phyloP scores from a whole-genome alignment of 2,888 invertebrate genomes.

The Disparrhopalites patrizii region DNA sequence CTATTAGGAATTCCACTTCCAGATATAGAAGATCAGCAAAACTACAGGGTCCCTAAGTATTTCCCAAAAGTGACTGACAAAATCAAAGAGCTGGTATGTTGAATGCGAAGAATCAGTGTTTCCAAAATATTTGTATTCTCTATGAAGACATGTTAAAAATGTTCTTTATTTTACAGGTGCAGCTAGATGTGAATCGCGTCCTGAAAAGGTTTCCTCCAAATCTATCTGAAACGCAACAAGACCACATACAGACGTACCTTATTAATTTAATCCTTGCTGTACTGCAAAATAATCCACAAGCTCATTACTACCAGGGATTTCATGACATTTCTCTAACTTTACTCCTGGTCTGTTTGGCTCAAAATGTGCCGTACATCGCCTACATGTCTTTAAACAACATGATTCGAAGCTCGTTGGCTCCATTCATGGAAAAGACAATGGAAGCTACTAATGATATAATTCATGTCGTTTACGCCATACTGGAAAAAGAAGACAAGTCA shows the following conservation, averaged over 20 bases:
- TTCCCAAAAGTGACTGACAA: conserved; percentile 38
- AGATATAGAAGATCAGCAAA: conserved; percentile 32
- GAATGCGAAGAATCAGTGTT: too few relatives aligned
- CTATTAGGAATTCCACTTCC: conserved; percentile 37
- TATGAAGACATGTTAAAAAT: not conserved
- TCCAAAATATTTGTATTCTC: not conserved
- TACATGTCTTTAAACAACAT: conserved; percentile 43
- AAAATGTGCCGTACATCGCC: conserved; percentile 40
- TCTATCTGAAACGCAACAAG: conserved; percentile 43
- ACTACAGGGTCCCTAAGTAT: conserved; percentile 30
- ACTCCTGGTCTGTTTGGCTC: conserved; percentile 38
- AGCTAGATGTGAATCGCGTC: conserved; percentile 44
- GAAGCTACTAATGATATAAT: conserved; percentile 43
- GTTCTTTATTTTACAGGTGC: conserved; percentile 33
- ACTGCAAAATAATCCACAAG: conserved; percentile 40
- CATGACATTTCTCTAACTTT: conserved; percentile 47
- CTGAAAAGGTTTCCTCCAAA: conserved; percentile 46
- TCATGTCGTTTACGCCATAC: conserved; percentile 41
- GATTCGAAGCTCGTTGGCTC: conserved; percentile 38
- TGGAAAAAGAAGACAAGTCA: conserved; percentile 40
- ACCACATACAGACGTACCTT: conserved; percentile 42
- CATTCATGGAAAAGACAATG: conserved; percentile 47
- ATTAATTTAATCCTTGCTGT: conserved; percentile 41
- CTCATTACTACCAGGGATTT: conserved; percentile 47
- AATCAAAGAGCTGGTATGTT: conserved; percentile 40